Percentiles rank a stretch among this genome's conserved stretches.
Conservation (phyloP, 1,140 invertebrate species). For the Caenorhabditis latens region DNA sequence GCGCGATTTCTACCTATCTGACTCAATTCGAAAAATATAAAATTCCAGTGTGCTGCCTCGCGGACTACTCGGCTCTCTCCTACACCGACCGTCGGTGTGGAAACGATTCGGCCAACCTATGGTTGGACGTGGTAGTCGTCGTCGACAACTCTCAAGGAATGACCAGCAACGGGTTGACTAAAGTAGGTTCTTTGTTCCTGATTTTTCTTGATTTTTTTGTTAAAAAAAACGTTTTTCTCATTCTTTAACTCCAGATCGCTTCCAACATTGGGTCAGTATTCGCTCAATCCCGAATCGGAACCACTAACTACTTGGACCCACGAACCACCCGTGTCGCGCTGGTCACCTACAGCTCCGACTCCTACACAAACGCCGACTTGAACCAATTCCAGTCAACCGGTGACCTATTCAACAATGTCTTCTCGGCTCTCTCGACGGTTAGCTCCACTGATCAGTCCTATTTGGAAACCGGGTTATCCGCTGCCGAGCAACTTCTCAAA, state of each 20-base stretch:
- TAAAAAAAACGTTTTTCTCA: no score
- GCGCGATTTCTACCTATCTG: no score
- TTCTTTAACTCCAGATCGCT: neutral
- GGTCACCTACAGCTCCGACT: neutral
- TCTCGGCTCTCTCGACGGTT: neutral
- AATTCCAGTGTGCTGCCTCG: neutral
- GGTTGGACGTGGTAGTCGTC: slow-evolving; percentile 1
- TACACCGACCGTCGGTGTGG: neutral
- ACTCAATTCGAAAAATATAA: no score
- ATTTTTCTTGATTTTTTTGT: no score
- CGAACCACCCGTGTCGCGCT: neutral
- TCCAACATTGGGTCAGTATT: neutral
- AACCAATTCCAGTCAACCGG: neutral
- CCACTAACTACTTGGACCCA: neutral
- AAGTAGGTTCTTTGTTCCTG: neutral
- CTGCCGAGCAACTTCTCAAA: neutral
- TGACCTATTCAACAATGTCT: neutral
- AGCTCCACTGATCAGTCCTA: neutral
- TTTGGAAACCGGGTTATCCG: neutral
- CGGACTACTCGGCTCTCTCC: neutral
- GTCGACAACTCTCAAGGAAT: slow-evolving; percentile 11
- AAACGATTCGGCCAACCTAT: neutral
- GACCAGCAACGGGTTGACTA: neutral
- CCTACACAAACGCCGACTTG: neutral
- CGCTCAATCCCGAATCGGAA: neutral